phyloP scores from a whole-genome alignment of 1,140 invertebrate species.

The Drosophila pallidifrons region DNA sequence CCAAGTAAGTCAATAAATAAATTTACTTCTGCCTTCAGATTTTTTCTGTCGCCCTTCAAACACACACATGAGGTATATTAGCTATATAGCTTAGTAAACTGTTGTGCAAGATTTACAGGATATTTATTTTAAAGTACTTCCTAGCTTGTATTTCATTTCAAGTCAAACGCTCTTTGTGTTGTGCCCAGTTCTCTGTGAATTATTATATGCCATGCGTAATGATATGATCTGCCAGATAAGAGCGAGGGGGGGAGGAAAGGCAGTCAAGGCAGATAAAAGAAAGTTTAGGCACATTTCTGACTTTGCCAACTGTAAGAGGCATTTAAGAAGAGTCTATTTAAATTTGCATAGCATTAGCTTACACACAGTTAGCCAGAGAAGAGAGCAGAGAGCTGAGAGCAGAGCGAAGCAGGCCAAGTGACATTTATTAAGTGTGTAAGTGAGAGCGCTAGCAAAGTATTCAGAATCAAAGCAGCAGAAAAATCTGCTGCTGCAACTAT shows the following conservation, averaged over 20 bases:
- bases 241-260: not conserved
- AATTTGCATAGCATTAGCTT: slow-evolving; percentile 73
- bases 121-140: not conserved
- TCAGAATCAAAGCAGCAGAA: slow-evolving; percentile 78
- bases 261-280: slow-evolving; percentile 35
- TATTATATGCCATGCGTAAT: slow-evolving; percentile 56
- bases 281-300: slow-evolving; percentile 33
- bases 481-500: slow-evolving; percentile 48
- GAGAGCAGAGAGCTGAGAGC: not conserved
- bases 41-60: not conserved
- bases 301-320: slow-evolving; percentile 31
- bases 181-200: slow-evolving; percentile 33
- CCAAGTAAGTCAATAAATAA: slow-evolving; percentile 79
- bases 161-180: not conserved
- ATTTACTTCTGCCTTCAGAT: slow-evolving; percentile 50
- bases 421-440: slow-evolving; percentile 76
- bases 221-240: slow-evolving; percentile 54
- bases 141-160: not conserved
- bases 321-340: slow-evolving; percentile 54
- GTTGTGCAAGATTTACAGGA: not conserved
- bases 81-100: not conserved
- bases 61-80: not conserved
- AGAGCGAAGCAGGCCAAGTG: slow-evolving; percentile 8
- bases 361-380: not conserved
- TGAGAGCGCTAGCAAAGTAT: slow-evolving; percentile 48